Evolutionary conservation across 53 echinoderm and acorn worm species (phyloP).

Genomic region (Patiria pectinifera): DNA sequence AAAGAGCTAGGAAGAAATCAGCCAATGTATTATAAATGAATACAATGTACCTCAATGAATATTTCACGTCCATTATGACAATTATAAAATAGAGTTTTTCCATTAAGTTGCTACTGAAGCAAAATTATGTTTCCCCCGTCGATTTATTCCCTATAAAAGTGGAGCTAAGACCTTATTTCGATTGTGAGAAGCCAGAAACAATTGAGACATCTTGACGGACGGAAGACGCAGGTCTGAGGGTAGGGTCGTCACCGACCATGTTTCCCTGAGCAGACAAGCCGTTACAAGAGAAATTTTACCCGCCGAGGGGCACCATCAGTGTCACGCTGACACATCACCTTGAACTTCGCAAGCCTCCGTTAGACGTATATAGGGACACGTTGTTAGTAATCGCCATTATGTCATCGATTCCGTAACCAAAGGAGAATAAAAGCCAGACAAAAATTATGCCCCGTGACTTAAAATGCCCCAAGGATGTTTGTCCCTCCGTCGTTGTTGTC

Average conservation of each 20-base stretch:
- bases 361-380: neutral
- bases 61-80: too few species aligned
- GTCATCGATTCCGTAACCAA: constrained; percentile 54
- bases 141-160: too few species aligned
- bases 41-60: too few species aligned
- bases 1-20: too few species aligned
- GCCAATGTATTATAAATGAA: too few species aligned
- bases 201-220: neutral
- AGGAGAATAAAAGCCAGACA: constrained; percentile 15
- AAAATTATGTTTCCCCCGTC: too few species aligned
- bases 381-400: constrained; percentile 45
- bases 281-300: neutral
- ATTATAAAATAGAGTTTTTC: too few species aligned
- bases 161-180: neutral
- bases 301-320: neutral
- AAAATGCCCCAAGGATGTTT: constrained; percentile 53
- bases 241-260: neutral
- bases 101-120: too few species aligned
- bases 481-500: constrained; percentile 20
- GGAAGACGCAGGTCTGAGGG: neutral
- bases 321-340: constrained; percentile 37
- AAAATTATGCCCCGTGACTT: constrained; percentile 27
- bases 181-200: neutral
- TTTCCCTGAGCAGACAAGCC: neutral
- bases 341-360: constrained; percentile 20